Evolutionary conservation across 2,888 invertebrate genomes (phyloP).

Genomic region (Operophtera brumata): DNA sequence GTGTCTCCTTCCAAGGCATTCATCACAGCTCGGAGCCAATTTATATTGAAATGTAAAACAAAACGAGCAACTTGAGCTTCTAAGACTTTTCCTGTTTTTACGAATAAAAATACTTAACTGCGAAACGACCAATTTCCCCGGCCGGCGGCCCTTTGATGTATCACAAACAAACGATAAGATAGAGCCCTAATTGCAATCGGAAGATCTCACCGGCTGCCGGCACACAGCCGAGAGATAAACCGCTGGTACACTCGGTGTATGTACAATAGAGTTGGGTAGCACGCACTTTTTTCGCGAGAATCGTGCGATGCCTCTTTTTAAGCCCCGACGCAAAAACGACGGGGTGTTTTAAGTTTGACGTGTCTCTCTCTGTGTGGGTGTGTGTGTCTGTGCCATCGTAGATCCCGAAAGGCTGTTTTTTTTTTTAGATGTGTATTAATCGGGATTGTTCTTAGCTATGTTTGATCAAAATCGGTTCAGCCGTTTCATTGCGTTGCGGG

Average conservation of each 20-base stretch:
- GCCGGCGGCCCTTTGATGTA: slow-evolving; percentile 35
- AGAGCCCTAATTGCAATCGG: slow-evolving; percentile 44
- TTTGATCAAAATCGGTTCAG: too few relatives aligned
- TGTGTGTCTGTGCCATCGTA: too few relatives aligned
- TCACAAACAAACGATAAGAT: slow-evolving; percentile 37
- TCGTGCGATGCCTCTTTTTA: too few relatives aligned
- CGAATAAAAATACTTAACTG: slow-evolving; percentile 24
- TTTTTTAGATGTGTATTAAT: too few relatives aligned
- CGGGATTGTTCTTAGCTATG: too few relatives aligned
- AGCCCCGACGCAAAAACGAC: too few relatives aligned
- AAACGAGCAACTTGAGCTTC: slow-evolving; percentile 23
- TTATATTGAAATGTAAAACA: slow-evolving; percentile 25
- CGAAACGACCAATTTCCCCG: slow-evolving; percentile 29
- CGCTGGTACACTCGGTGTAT: not conserved
- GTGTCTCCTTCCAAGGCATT: slow-evolving; percentile 9
- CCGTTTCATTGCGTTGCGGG: too few relatives aligned
- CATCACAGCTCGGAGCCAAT: slow-evolving; percentile 15
- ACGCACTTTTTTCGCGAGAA: too few relatives aligned
- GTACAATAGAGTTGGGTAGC: too few relatives aligned
- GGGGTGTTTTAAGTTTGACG: too few relatives aligned
- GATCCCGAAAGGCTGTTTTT: too few relatives aligned
- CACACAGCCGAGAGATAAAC: not conserved
- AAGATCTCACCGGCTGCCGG: slow-evolving; percentile 31
- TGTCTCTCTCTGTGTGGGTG: too few relatives aligned
- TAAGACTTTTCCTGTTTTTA: slow-evolving; percentile 19